Evolutionary conservation across 2,888 invertebrate genomes (phyloP).

Genomic region (Spilosoma lubricipeda): DNA sequence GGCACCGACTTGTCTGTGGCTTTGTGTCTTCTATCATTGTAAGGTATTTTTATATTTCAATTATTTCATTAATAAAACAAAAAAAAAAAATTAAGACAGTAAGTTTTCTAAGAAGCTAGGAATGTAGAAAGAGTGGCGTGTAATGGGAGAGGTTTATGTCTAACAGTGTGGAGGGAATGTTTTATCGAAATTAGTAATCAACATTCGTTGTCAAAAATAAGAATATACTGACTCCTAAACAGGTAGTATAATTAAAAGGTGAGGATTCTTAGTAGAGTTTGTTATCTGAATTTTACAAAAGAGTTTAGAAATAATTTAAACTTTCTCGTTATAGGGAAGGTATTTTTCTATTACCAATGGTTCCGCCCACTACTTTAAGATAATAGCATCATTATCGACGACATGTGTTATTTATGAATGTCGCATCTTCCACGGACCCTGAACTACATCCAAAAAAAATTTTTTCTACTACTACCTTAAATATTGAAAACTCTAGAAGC

Average conservation of each 20-base stretch:
- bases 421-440: neutral
- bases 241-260: neutral
- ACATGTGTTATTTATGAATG: neutral
- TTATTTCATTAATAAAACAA: too few species aligned
- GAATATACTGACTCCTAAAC: too few species aligned
- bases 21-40: too few species aligned
- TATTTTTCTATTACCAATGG: neutral
- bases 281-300: neutral
- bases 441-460: neutral
- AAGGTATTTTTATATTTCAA: too few species aligned
- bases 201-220: too few species aligned
- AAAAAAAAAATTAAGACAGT: too few species aligned
- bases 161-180: neutral
- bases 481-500: neutral
- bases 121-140: neutral
- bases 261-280: neutral
- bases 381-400: neutral
- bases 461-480: neutral
- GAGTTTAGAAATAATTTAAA: neutral
- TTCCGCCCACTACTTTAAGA: neutral
- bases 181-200: too few species aligned
- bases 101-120: too few species aligned
- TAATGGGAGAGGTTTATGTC: too few species aligned
- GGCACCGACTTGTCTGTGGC: too few species aligned
- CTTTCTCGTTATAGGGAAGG: neutral